Percentiles rank a stretch among this genome's conserved stretches.
Evolutionary conservation across 2,888 invertebrate species (phyloP).

Genomic region (Lasioglossum marginatum): DNA sequence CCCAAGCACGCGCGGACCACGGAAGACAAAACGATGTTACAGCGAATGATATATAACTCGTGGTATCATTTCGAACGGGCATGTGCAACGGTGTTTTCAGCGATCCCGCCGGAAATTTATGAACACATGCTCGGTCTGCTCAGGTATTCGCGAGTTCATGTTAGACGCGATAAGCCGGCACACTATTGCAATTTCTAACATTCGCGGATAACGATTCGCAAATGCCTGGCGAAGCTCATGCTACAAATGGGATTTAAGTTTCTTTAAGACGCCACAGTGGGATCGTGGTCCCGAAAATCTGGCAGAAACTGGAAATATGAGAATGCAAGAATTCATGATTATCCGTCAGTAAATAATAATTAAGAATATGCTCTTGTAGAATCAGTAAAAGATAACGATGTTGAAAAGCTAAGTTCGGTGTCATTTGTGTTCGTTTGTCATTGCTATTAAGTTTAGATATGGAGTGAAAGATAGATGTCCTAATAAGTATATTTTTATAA

Average conservation of each 20-base stretch:
- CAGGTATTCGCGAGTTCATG: background rate
- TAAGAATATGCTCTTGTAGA: background rate
- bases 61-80: conserved; percentile 4
- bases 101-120: conserved; percentile 31
- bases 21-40: conserved; percentile 11
- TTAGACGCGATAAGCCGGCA: conserved; percentile 1
- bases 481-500: background rate
- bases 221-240: background rate
- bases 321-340: background rate
- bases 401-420: background rate
- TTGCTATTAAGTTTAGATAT: background rate
- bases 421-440: background rate
- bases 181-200: conserved; percentile 27
- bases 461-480: no score
- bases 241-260: background rate
- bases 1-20: no score
- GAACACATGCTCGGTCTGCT: conserved; percentile 1
- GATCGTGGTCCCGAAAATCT: background rate
- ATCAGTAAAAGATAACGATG: background rate
- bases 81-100: conserved; percentile 6
- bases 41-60: conserved; percentile 17
- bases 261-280: background rate
- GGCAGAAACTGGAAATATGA: background rate
- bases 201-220: background rate
- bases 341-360: background rate